Evolutionary conservation across 2,113 vertebrate genomes (phyloP).

Genomic region (Datnioides undecimradiatus): DNA sequence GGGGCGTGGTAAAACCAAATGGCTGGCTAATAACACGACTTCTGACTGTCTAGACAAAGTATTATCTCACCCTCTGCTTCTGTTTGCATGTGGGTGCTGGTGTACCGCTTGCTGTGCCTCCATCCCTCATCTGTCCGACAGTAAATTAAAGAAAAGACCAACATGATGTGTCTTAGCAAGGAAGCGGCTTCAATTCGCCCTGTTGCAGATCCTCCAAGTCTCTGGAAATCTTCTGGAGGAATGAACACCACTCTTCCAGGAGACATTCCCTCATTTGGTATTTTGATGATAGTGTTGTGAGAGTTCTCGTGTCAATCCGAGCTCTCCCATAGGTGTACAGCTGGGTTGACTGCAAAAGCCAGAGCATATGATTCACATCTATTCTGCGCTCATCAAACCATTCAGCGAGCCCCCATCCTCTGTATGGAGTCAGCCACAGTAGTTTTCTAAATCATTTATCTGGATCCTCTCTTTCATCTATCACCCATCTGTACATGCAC

Average conservation of each 20-base stretch:
- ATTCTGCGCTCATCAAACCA: no score
- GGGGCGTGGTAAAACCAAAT: slow-evolving; percentile 43
- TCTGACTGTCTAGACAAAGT: slow-evolving; percentile 80
- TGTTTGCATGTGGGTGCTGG: slow-evolving; percentile 10
- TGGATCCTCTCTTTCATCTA: not conserved
- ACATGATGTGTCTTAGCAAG: not conserved
- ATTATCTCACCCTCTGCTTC: slow-evolving; percentile 71
- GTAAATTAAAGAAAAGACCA: not conserved
- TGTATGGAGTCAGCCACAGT: no score
- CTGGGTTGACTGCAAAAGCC: not conserved
- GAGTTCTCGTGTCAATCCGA: not conserved
- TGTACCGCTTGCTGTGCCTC: not conserved
- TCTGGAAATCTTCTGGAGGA: not conserved
- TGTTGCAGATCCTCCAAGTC: not conserved
- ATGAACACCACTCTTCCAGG: not conserved
- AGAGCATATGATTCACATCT: not conserved
- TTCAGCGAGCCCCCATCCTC: no score
- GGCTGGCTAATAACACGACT: slow-evolving; percentile 75
- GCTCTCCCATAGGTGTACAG: no score
- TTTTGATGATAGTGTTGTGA: not conserved
- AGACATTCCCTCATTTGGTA: not conserved
- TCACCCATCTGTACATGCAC: not conserved
- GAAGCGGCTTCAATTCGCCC: not conserved
- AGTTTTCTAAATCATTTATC: not conserved
- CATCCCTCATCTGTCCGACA: not conserved